Evolutionary conservation across 2,888 invertebrate genomes (phyloP), one percentile per base, ranked within the genome.

Genomic region (Erebia aethiops): DNA sequence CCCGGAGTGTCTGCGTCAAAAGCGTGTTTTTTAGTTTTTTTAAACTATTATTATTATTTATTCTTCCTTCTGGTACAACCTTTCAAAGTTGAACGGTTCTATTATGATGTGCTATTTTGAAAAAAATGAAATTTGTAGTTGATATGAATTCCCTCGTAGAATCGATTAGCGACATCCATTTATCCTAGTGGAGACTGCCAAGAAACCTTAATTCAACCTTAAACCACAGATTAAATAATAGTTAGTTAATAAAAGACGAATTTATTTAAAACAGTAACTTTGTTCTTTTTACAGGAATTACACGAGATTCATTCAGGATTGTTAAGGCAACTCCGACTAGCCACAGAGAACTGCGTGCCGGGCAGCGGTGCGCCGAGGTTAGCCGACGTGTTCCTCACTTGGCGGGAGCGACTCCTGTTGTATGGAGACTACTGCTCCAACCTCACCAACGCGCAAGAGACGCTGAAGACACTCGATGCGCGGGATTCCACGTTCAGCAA

Each of bases 341-440:
- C 97, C 13, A 95, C 96, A 41, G 94, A 94, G 51, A 94, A 94
- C 74, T 94, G 95, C 85, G 93, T 95, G 73, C 91, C 94, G 0
- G 92, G 92, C 73, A 88, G 79, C 74, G 90, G 89, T 0, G 86
- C 90, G 61, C 93, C 92, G 66, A 87, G 92, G 0, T 82, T 98
- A 67, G 97, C 97, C 64, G 96, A 96, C 85, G 97, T 98, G 75
- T 99, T 99, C 92, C 95, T 98, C 65, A 96, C 97, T 79, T 98
- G 97, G 95, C 96, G 98, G 79, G 97, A 98, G 84, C 96, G 96
- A 74, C 97, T 99, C 85, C 95, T 99, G 51, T 95, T 98, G 69
- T 99, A 99, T 84, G 99, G 99, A 14, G 97, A 97, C 83, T 99
- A 99, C 89, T 99, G 99, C 92, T 97, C 99, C 62, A 98, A 98